Evolutionary conservation across 1,140 invertebrate genomes (phyloP).

Genomic region (Coptotermes formosanus): DNA sequence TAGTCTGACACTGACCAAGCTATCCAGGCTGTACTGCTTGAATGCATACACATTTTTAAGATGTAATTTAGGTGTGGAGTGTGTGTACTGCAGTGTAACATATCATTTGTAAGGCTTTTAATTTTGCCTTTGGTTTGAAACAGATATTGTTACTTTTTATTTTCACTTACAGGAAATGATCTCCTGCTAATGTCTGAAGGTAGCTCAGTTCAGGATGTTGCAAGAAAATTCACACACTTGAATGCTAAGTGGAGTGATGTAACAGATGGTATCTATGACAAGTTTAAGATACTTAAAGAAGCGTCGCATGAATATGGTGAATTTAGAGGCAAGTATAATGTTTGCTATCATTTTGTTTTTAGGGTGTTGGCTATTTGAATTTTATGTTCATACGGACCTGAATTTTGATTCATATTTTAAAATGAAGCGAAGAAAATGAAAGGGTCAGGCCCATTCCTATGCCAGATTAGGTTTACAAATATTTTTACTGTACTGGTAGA

Average conservation of each 20-base stretch:
- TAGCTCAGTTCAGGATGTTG: conserved; percentile 57
- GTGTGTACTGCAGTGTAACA: too few species aligned
- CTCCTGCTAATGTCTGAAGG: conserved; percentile 60
- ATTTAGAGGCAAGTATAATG: conserved; percentile 57
- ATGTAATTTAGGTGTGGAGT: background rate
- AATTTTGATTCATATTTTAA: too few species aligned
- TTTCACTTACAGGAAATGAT: conserved; percentile 55
- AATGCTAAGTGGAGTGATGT: conserved; percentile 72
- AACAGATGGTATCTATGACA: conserved; percentile 62
- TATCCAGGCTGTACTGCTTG: too few species aligned
- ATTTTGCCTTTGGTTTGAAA: too few species aligned
- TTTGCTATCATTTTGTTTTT: background rate
- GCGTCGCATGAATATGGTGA: conserved; percentile 73
- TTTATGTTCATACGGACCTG: too few species aligned
- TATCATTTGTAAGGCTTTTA: too few species aligned
- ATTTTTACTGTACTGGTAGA: too few species aligned
- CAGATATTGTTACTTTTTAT: background rate
- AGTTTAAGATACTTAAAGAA: conserved; percentile 58
- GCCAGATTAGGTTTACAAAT: too few species aligned
- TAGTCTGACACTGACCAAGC: too few species aligned
- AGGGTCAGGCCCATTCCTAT: too few species aligned
- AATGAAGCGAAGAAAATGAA: too few species aligned
- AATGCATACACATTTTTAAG: background rate
- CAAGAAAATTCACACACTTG: conserved; percentile 64
- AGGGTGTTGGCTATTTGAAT: too few species aligned